phyloP scores from a whole-genome alignment of 2,113 vertebrate species.

The Myocastor coypus region DNA sequence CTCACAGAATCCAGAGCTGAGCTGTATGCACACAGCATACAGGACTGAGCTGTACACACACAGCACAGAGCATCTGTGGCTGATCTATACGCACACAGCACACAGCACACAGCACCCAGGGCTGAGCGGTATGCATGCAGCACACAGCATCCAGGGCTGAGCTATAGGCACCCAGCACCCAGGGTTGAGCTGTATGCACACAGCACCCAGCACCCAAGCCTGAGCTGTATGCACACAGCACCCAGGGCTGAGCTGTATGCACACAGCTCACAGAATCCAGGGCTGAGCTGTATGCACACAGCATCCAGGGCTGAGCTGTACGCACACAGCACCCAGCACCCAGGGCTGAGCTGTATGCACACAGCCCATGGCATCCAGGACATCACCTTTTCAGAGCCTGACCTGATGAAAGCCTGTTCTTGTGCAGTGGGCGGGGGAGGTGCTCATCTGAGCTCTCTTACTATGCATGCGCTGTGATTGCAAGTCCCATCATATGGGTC shows the following conservation, averaged over 20 bases:
- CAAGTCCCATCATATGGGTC: not conserved
- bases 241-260: fast-evolving
- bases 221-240: too few relatives aligned
- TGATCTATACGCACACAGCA: fast-evolving
- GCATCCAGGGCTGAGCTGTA: not conserved
- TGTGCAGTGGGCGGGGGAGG: not conserved
- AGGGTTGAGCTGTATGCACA: not conserved
- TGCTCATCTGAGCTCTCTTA: not conserved
- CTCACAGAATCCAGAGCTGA: too few relatives aligned
- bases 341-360: fast-evolving
- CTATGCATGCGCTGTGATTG: not conserved
- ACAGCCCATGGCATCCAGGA: too few relatives aligned
- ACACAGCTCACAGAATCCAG: fast-evolving
- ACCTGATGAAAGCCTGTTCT: not conserved
- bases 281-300: fast-evolving
- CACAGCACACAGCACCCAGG: fast-evolving
- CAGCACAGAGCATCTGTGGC: fast-evolving
- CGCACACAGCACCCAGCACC: fast-evolving
- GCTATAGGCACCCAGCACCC: too few relatives aligned
- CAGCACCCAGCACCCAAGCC: fast-evolving
- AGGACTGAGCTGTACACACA: not conserved
- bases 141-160: fast-evolving
- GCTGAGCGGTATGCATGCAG: fast-evolving
- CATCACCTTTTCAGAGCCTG: not conserved
- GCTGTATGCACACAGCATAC: fast-evolving